Conservation (phyloP, 2,888 invertebrate species). For the Zeuzera pyrina region DNA sequence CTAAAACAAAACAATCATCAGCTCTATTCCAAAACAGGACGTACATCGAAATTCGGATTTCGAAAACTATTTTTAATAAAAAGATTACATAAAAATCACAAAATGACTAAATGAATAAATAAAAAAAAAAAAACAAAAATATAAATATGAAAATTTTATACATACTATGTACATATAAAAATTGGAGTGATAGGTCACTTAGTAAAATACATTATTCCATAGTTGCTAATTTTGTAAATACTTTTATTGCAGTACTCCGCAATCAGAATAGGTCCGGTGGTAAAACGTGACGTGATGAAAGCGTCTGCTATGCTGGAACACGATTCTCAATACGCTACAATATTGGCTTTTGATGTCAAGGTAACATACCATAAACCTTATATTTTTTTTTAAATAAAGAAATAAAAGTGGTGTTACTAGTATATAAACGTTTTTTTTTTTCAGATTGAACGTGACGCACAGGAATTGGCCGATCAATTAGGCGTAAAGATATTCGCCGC, state of each 20-base stretch:
- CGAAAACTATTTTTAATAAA: too few relatives aligned
- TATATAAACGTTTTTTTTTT: not conserved
- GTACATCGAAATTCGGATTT: too few relatives aligned
- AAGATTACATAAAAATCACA: too few relatives aligned
- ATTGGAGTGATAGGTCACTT: too few relatives aligned
- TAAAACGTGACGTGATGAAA: conserved; percentile 99
- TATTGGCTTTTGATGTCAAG: conserved; percentile 99
- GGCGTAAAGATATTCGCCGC: conserved; percentile 98
- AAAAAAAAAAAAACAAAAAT: too few relatives aligned
- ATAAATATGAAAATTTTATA: too few relatives aligned
- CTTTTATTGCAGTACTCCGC: conserved; percentile 98
- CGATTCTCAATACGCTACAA: conserved; percentile 96
- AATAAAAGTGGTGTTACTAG: not conserved
- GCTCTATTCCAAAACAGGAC: too few relatives aligned
- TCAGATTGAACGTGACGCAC: conserved; percentile 93
- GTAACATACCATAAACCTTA: conserved; percentile 58
- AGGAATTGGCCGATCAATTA: conserved; percentile 94
- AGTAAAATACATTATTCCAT: too few relatives aligned
- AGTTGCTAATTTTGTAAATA: too few relatives aligned
- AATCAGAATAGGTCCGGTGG: conserved; percentile 99
- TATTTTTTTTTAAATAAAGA: not conserved
- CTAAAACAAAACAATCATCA: too few relatives aligned
- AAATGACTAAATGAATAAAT: too few relatives aligned
- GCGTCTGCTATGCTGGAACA: conserved; percentile 99
- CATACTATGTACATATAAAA: too few relatives aligned